phyloP scores from a whole-genome alignment of 1,140 invertebrate genomes.

The Mylabris phalerata region DNA sequence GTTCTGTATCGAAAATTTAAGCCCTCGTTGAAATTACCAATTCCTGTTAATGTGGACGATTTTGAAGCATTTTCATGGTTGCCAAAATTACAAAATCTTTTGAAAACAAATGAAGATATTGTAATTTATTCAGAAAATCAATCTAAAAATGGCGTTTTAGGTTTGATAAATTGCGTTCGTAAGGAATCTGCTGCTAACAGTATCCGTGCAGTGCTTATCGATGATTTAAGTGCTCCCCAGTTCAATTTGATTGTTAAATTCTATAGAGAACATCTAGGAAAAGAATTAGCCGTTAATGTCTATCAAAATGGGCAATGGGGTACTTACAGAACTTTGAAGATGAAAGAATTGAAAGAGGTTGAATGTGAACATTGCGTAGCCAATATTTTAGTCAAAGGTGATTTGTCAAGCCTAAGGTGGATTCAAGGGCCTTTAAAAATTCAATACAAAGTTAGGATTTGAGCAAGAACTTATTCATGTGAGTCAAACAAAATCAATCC shows the following conservation, averaged over 20 bases:
- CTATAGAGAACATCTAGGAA: constrained; percentile 50
- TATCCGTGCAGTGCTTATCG: constrained; percentile 50
- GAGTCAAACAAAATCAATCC: too few species aligned
- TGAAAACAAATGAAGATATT: constrained; percentile 49
- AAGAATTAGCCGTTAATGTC: constrained; percentile 64
- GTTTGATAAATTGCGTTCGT: constrained; percentile 68
- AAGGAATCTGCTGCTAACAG: constrained; percentile 61
- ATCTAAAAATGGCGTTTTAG: constrained; percentile 67
- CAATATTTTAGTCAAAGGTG: constrained; percentile 71
- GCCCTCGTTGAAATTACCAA: too few species aligned
- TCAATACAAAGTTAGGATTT: constrained; percentile 83
- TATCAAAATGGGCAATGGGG: constrained; percentile 56
- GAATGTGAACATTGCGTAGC: constrained; percentile 63
- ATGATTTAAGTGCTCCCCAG: constrained; percentile 58
- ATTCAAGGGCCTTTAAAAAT: constrained; percentile 85
- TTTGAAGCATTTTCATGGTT: constrained; percentile 42
- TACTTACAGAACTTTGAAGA: constrained; percentile 44
- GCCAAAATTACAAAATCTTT: constrained; percentile 45
- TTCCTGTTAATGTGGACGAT: too few species aligned
- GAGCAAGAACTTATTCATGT: constrained; percentile 47
- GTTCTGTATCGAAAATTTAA: too few species aligned
- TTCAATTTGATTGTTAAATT: constrained; percentile 57
- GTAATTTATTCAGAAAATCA: constrained; percentile 56
- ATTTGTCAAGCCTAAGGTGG: constrained; percentile 81
- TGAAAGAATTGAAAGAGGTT: constrained; percentile 33